Evolutionary conservation across 2,888 invertebrate genomes (phyloP).

Genomic region (Odontomyia ornata): DNA sequence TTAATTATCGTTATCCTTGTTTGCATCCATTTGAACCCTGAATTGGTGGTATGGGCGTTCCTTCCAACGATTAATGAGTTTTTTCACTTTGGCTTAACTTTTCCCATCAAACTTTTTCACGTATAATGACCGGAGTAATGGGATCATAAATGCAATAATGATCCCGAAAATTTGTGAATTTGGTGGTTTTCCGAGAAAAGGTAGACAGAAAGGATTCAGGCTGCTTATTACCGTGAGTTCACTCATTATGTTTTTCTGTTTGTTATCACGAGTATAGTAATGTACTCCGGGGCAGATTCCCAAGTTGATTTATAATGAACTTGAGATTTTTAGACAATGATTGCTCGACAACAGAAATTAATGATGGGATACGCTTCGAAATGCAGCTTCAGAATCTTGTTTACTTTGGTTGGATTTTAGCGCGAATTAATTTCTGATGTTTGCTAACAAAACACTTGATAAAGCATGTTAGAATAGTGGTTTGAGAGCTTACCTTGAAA

Average conservation of each 20-base stretch:
- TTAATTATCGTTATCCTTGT: neutral
- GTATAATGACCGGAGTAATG: constrained; percentile 1
- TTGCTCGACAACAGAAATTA: too few species aligned
- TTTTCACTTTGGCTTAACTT: neutral
- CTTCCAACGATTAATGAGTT: neutral
- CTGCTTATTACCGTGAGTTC: neutral
- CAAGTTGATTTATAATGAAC: too few species aligned
- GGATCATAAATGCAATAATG: constrained; percentile 20
- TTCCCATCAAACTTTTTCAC: constrained; percentile 11
- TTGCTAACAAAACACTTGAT: too few species aligned
- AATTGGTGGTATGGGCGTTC: neutral
- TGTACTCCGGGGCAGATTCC: too few species aligned
- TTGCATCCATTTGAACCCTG: neutral
- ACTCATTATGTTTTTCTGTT: neutral
- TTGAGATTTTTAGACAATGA: too few species aligned
- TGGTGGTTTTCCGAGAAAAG: neutral
- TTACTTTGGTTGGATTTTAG: too few species aligned
- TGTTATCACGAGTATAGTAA: too few species aligned
- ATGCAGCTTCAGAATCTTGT: too few species aligned
- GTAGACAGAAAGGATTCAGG: neutral
- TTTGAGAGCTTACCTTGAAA: too few species aligned
- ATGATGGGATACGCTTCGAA: too few species aligned
- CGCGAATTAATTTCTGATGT: too few species aligned
- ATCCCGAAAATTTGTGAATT: neutral
- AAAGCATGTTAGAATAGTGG: too few species aligned